Conservation (phyloP, 2,113 vertebrate species). For the Hipposideros armiger region DNA sequence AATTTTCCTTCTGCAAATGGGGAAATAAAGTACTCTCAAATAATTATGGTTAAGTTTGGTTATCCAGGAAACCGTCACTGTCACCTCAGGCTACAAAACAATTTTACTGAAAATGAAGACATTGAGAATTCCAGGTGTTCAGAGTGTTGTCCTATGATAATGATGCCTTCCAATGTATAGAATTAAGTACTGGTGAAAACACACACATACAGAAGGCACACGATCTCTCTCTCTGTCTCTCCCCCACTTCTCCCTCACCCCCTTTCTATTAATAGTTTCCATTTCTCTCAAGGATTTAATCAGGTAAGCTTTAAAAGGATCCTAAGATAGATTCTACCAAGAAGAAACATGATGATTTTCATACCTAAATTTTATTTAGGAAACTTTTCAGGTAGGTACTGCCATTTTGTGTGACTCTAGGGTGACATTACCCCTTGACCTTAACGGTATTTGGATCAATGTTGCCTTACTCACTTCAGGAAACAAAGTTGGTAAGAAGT, state of each 20-base stretch:
- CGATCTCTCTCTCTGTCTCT: not conserved
- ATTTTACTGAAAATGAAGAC: constrained; percentile 9
- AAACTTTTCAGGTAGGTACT: constrained; percentile 47
- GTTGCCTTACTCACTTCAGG: not conserved
- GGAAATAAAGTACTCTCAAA: constrained; percentile 89
- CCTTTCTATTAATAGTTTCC: constrained; percentile 49
- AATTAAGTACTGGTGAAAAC: not conserved
- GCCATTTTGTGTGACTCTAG: not conserved
- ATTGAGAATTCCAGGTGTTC: not conserved
- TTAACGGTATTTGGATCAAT: not conserved
- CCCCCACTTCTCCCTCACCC: no score
- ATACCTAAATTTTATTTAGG: constrained; percentile 44
- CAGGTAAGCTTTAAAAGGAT: constrained; percentile 67
- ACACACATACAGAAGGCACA: not conserved
- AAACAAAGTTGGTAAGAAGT: not conserved
- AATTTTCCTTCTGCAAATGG: constrained; percentile 36
- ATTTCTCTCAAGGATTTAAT: constrained; percentile 60
- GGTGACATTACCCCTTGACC: not conserved
- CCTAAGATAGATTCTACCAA: not conserved
- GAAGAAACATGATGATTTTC: constrained; percentile 42
- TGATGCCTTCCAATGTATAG: not conserved
- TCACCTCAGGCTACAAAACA: constrained; percentile 11
- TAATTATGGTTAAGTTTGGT: constrained; percentile 76
- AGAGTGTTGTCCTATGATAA: not conserved
- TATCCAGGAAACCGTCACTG: constrained; percentile 41